Base-by-base conservation (phyloP, 2,888 invertebrate genomes). In the Beris morrisii region DNA sequence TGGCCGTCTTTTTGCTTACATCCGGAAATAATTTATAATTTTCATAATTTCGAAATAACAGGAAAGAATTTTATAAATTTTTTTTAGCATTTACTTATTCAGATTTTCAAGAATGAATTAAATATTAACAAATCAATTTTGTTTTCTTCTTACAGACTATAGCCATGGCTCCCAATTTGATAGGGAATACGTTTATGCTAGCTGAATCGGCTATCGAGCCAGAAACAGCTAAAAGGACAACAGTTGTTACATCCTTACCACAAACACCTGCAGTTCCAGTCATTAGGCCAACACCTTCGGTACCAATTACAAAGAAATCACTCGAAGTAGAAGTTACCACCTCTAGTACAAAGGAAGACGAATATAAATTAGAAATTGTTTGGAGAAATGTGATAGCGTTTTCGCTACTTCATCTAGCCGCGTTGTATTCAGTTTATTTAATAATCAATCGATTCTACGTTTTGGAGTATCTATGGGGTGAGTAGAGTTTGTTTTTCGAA, bases 361-460 rank as follows among this genome's bases (percentile, higher is more conserved):
- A 64, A 13, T 71, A 72, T 69, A 83, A 84, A 76, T 87, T 88
- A 86, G 83, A 88, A 72, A 87, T 92, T 71, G 91, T 91, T 1
- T 92, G 92, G 92, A 85, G 87, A 76, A 92, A 92, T 78, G 88
- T 92, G 0, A 75, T 89, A 4, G 87, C 87, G 5, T 92, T 92
- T 75, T 73, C 86, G 2, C 86, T 91, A 72, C 82, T 93, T 50
- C 92, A 93, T 76, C 74, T 83, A 5, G 85, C 84, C 0, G 84
- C 86, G 0, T 11, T 88, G 0, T 91, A 88, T 73, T 87, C 86
- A 12, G 1, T 86, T 0, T 87, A 84, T 72, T 74, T 87, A 53
- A 70, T 82, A 11, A 75, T 81, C 56, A 77, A 79, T 7, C 76
- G 79, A 71, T 73, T 54, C 5, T 77, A 78, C 3, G 76, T 75